Base-by-base conservation (phyloP, 2,888 invertebrate genomes). In the Psylliodes chrysocephalus region DNA sequence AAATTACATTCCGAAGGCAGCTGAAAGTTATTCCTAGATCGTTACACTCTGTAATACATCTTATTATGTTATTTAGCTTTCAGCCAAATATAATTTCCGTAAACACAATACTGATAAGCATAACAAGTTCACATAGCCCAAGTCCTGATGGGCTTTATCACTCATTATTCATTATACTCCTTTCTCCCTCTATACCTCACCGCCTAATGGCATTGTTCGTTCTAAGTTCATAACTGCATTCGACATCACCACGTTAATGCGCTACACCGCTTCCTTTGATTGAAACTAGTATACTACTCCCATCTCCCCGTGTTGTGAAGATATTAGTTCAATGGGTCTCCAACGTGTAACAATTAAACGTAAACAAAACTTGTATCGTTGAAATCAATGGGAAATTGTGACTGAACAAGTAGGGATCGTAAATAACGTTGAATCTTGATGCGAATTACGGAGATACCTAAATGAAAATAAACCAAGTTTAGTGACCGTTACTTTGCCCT, bases 211-310 rank as follows among this genome's bases (percentile, higher is more conserved):
- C 54, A 47, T 57, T 47, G 44, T 56, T 47, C 46, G 14, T 52
- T 52, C 3, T 18, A n/a, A 35, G 53, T 53, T 35, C 47, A 57
- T 57, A 47, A 47, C 35, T 47, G 47, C 47, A 35, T 38, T 57
- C 57, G 35, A 47, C 46, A 47, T 42, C 22, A 47, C 19, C 57
- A 38, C 47, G 17, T 57, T 57, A 57, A 35, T 47, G 19, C 56
- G 56, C 56, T 47, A 47, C 33, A 47, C 47, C 57, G 57, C 57
- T 47, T 57, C 47, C 59, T 59, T 51, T 51, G 59, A 59, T 59
- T 51, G 40, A 59, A 59, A 49, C 49, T 44, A 7, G 49, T 19
- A 49, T 10, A 28, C 17, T 28, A 40, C 30, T 59, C 38, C 38
- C 59, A 33, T 47, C 17, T 40, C 22, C 17, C 25, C 38, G 40